phyloP scores from a whole-genome alignment of 2,888 invertebrate genomes.

The Alviniconcha strummeri region DNA sequence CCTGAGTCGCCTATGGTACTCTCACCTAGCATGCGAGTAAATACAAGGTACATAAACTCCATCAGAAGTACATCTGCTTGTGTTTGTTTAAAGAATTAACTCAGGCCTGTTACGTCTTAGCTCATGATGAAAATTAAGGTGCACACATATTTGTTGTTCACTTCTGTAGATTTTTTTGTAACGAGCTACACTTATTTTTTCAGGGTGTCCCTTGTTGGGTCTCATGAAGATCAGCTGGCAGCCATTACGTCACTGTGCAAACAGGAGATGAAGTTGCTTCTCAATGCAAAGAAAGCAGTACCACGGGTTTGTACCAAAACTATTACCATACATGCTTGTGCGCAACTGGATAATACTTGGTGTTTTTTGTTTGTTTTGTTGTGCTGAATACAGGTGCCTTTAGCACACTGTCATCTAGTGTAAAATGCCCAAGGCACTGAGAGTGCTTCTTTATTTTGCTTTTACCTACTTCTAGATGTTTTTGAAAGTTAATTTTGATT shows the following conservation, averaged over 20 bases:
- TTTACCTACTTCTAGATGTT: background rate
- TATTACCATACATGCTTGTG: background rate
- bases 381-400: background rate
- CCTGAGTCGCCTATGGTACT: too few relatives aligned
- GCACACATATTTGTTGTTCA: too few relatives aligned
- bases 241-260: constrained; percentile 70
- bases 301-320: constrained; percentile 39
- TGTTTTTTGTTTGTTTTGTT: background rate
- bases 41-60: too few relatives aligned
- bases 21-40: too few relatives aligned
- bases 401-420: background rate
- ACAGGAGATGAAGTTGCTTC: constrained; percentile 70
- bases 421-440: background rate
- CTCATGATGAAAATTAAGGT: too few relatives aligned
- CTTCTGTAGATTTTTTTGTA: too few relatives aligned
- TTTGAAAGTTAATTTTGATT: background rate
- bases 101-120: too few relatives aligned
- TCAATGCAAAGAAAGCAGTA: constrained; percentile 65
- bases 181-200: background rate
- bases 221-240: constrained; percentile 71
- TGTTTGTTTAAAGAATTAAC: too few relatives aligned
- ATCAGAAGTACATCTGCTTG: too few relatives aligned
- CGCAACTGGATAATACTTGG: background rate
- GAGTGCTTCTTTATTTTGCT: background rate
- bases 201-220: constrained; percentile 61